Conservation (phyloP, 1,140 invertebrate genomes). For the Drosophila ficusphila region DNA sequence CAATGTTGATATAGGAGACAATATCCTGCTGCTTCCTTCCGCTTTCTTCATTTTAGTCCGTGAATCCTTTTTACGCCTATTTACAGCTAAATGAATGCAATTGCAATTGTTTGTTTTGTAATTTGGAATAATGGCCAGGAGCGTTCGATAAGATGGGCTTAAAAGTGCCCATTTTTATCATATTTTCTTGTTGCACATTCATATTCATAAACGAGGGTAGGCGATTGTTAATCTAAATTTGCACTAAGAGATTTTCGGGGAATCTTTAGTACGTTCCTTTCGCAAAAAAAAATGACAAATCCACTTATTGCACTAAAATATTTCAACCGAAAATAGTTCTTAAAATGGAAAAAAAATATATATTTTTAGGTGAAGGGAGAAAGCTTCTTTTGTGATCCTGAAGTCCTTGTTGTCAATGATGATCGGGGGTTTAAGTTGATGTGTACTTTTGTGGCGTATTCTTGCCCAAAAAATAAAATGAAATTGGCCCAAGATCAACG, state of each 20-base stretch:
- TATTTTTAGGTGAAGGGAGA: too few species aligned
- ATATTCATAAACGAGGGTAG: background rate
- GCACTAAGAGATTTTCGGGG: background rate
- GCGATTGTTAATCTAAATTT: conserved; percentile 4
- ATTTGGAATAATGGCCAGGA: background rate
- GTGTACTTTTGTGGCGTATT: too few species aligned
- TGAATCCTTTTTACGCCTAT: conserved; percentile 5
- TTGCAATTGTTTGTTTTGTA: background rate
- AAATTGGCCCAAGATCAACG: background rate
- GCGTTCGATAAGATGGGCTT: background rate
- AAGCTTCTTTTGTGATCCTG: background rate
- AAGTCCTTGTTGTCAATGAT: background rate
- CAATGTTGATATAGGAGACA: conserved; percentile 70
- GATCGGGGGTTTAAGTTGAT: background rate
- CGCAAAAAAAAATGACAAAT: background rate
- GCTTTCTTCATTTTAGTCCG: background rate
- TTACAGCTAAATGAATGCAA: conserved; percentile 16
- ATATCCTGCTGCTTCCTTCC: conserved; percentile 2
- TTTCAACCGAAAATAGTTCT: too few species aligned
- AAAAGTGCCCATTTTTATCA: background rate
- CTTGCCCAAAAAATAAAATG: too few species aligned
- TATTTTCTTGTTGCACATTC: background rate
- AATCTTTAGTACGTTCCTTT: background rate
- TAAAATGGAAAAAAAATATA: too few species aligned
- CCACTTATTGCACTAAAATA: background rate